Conservation (phyloP, 2,797 vertebrate genomes). For the Etheostoma perlongum region DNA sequence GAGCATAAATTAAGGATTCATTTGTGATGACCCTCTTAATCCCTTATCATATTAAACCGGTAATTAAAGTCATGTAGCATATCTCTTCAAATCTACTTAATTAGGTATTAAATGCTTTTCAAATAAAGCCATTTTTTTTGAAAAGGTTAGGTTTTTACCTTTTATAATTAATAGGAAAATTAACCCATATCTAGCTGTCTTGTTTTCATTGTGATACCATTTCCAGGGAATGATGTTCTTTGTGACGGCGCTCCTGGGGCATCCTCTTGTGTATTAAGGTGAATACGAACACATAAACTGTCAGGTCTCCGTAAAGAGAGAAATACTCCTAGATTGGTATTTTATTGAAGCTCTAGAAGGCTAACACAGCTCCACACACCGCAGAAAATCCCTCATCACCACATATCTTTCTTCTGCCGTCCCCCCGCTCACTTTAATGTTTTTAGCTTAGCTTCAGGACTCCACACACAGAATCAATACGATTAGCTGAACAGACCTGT, state of each 20-base stretch:
- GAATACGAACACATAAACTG: slow-evolving; percentile 24
- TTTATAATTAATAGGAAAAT: neutral
- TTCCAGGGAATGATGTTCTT: neutral
- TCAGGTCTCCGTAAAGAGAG: neutral
- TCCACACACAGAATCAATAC: slow-evolving; percentile 50
- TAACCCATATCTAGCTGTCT: neutral
- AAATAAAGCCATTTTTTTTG: neutral
- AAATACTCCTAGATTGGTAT: slow-evolving; percentile 2
- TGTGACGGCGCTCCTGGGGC: neutral
- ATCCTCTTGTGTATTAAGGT: neutral
- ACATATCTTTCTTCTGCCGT: slow-evolving; percentile 2
- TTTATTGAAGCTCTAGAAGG: slow-evolving; percentile 38
- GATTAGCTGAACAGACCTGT: slow-evolving; percentile 29
- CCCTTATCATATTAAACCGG: neutral
- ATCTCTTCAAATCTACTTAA: neutral
- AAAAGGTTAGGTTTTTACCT: neutral
- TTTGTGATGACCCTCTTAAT: slow-evolving; percentile 16
- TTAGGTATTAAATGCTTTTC: neutral
- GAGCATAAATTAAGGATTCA: neutral
- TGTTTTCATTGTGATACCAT: neutral
- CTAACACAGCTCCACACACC: slow-evolving; percentile 13
- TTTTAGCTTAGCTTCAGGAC: slow-evolving; percentile 42
- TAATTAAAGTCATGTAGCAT: slow-evolving; percentile 4
- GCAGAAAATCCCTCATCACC: slow-evolving; percentile 39
- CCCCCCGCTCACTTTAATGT: slow-evolving; percentile 34